Percentiles rank a stretch among this genome's conserved stretches.
Evolutionary conservation across 2,888 invertebrate species (phyloP).

Genomic region (Patella pellucida): DNA sequence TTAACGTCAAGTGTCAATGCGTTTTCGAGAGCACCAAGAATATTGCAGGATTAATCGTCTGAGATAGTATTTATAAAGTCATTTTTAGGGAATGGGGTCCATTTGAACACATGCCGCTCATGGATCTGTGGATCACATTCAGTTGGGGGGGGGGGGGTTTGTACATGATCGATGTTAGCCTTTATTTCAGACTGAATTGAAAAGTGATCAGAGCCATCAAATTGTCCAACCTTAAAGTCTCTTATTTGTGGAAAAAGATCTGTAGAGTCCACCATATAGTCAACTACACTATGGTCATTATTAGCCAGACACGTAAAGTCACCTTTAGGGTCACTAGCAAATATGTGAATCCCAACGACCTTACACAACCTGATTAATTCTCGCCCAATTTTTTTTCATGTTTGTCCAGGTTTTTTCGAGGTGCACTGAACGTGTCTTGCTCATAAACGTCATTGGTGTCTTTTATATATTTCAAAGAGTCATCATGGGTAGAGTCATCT

Average conservation of each 20-base stretch:
- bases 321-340: not conserved
- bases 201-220: not conserved
- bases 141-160: not conserved
- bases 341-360: not conserved
- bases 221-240: not conserved
- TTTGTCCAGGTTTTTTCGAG: not conserved
- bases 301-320: not conserved
- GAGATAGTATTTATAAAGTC: not conserved
- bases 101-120: not conserved
- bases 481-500: not conserved
- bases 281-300: not conserved
- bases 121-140: not conserved
- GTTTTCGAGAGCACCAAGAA: not conserved
- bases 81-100: not conserved
- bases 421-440: not conserved
- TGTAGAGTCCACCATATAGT: not conserved
- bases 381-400: not conserved
- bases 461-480: not conserved
- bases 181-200: not conserved
- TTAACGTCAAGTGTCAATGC: not conserved
- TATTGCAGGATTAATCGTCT: not conserved
- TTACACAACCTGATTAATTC: not conserved
- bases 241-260: not conserved
- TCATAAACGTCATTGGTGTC: not conserved
- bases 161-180: not conserved